Evolutionary conservation across 2,888 invertebrate genomes (phyloP), one percentile per base, ranked within the genome.

Genomic region (Suillia variegata): DNA sequence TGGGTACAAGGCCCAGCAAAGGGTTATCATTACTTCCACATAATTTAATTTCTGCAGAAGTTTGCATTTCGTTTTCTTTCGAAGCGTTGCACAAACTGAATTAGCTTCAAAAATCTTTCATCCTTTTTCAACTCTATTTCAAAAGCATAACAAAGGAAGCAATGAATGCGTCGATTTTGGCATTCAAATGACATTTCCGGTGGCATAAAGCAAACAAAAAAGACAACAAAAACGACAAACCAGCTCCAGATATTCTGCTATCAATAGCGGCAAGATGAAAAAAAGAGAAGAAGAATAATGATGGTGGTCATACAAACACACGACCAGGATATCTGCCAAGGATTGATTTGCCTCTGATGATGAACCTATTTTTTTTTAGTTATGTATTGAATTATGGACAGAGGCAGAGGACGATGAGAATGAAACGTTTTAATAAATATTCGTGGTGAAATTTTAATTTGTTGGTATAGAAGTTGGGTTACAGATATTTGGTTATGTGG

Each of bases 21-120:
- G 72, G 75, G 73, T 74, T 73, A 73, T 73, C 73, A 73, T 73
- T 73, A 73, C 75, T 73, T 73, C 75, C 73, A 75, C 73, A 73
- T 75, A 73, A 73, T 73, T 73, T 73, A 73, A 75, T 73, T 73
- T 75, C 72, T 70, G 74, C 72, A 71, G 70, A 62, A 71, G 75
- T 72, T 72, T 72, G 72, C 72, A 75, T 72, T 75, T 67, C 74
- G 73, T 45, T 4, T 20, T 20, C 13, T 45, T 18, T 12, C 45
- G 18, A 45, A 45, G 18, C 71, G 73, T 63, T 71, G 71, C 71
- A 71, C 71, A 71, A 71, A 71, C 71, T 71, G 71, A 71, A 71
- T 71, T 71, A 45, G 45, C 45, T 20, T 10, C 10, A 17, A 18
- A 45, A 45, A 45, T 38, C 38, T 8, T 26, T 26, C 10, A 26